Evolutionary conservation across 2,888 invertebrate species (phyloP).

Genomic region (Spicauda simplicius): DNA sequence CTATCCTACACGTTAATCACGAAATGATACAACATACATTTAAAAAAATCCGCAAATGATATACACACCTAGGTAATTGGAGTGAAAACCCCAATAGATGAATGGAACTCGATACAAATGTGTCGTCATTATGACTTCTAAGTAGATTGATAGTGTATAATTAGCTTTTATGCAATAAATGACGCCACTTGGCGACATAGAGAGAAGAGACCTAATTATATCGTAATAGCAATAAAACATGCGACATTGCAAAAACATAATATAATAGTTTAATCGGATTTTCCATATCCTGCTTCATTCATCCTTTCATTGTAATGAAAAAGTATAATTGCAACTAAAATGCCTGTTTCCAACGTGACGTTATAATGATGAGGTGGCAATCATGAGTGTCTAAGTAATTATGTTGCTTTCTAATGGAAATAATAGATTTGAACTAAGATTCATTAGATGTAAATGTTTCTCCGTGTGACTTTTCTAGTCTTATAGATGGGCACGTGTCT

Average conservation of each 20-base stretch:
- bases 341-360: background rate
- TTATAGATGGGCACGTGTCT: too few relatives aligned
- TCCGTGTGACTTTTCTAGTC: too few relatives aligned
- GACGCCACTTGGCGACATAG: constrained; percentile 54
- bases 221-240: constrained; percentile 43
- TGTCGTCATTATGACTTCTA: constrained; percentile 24
- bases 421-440: too few relatives aligned
- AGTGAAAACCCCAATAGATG: background rate
- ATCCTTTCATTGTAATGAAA: constrained; percentile 27
- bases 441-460: too few relatives aligned
- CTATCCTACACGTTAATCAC: too few relatives aligned
- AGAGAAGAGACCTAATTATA: constrained; percentile 46
- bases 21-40: background rate
- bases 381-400: too few relatives aligned
- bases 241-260: constrained; percentile 47
- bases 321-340: constrained; percentile 5
- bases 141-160: constrained; percentile 34
- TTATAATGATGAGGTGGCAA: background rate
- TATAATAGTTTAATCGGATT: constrained; percentile 46
- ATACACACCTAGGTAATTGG: background rate
- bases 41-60: background rate
- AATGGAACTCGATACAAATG: constrained; percentile 4
- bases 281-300: constrained; percentile 63
- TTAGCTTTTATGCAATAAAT: constrained; percentile 56
- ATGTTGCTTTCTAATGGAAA: too few relatives aligned